phyloP scores from a whole-genome alignment of 2,797 vertebrate species.

The Channallabes apus region DNA sequence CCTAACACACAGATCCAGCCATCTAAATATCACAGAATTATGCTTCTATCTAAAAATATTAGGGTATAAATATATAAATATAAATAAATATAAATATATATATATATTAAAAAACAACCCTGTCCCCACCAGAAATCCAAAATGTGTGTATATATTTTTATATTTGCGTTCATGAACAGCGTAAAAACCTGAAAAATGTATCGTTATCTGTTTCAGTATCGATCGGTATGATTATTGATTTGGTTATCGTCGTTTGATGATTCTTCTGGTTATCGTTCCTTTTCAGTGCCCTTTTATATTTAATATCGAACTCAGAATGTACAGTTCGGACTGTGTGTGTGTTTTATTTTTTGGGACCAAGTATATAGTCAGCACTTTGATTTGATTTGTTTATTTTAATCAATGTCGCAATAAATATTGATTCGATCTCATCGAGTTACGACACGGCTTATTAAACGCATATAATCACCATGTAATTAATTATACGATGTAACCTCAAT shows the following conservation, averaged over 20 bases:
- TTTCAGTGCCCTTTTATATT: constrained; percentile 72
- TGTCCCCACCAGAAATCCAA: constrained; percentile 34
- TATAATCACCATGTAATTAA: constrained; percentile 47
- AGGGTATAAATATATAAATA: constrained; percentile 65
- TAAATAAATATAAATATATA: constrained; percentile 38
- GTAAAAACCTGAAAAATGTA: constrained; percentile 33
- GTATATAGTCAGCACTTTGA: constrained; percentile 72
- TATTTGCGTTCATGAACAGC: constrained; percentile 40
- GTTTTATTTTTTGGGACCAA: constrained; percentile 69
- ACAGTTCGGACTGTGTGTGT: constrained; percentile 72
- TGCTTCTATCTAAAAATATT: constrained; percentile 15
- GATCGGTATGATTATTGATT: constrained; percentile 57
- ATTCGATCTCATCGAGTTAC: constrained; percentile 38
- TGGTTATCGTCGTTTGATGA: constrained; percentile 57
- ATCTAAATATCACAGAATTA: constrained; percentile 56
- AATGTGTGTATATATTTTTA: constrained; percentile 72
- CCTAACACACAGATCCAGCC: constrained; percentile 71
- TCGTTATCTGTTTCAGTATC: constrained; percentile 54
- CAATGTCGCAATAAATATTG: constrained; percentile 68
- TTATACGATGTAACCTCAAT: constrained; percentile 37
- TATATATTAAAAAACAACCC: constrained; percentile 39
- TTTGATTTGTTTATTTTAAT: constrained; percentile 58
- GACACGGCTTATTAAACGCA: constrained; percentile 50
- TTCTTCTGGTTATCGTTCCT: constrained; percentile 51
- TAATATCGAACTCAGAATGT: constrained; percentile 77